Conservation (phyloP, 2,113 vertebrate genomes). For the Piprites chloris region DNA sequence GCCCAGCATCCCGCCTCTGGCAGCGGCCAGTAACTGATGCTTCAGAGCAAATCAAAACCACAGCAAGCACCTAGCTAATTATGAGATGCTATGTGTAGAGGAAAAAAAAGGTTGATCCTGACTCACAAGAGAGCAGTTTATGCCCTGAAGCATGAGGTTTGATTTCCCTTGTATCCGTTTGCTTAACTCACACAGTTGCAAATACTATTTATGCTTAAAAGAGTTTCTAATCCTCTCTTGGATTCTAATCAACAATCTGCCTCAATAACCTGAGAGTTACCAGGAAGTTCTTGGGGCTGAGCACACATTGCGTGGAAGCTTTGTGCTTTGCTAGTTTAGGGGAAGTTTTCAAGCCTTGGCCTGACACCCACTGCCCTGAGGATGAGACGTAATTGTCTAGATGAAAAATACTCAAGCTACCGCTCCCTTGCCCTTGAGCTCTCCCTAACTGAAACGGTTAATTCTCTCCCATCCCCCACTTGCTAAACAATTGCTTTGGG, state of each 20-base stretch:
- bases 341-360: conserved; percentile 39
- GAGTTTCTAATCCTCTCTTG: conserved; percentile 65
- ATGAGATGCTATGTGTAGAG: background rate
- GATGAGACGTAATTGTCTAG: conserved; percentile 30
- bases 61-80: conserved; percentile 54
- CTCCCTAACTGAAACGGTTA: conserved; percentile 1
- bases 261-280: conserved; percentile 54
- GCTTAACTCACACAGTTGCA: conserved; percentile 59
- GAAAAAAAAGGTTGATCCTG: conserved; percentile 36
- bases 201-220: conserved; percentile 61
- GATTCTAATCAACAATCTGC: conserved; percentile 63
- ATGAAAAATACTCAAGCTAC: conserved; percentile 38
- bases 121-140: conserved; percentile 65
- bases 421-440: conserved; percentile 34
- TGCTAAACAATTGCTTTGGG: background rate
- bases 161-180: conserved; percentile 65
- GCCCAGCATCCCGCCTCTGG: background rate
- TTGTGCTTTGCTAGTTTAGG: conserved; percentile 32
- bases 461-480: background rate
- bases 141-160: conserved; percentile 53
- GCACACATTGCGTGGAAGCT: background rate
- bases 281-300: conserved; percentile 50
- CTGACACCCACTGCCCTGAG: conserved; percentile 20
- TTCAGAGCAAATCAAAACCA: conserved; percentile 56
- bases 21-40: background rate